phyloP scores from a whole-genome alignment of 2,797 vertebrate genomes.

The Hydrophis major region DNA sequence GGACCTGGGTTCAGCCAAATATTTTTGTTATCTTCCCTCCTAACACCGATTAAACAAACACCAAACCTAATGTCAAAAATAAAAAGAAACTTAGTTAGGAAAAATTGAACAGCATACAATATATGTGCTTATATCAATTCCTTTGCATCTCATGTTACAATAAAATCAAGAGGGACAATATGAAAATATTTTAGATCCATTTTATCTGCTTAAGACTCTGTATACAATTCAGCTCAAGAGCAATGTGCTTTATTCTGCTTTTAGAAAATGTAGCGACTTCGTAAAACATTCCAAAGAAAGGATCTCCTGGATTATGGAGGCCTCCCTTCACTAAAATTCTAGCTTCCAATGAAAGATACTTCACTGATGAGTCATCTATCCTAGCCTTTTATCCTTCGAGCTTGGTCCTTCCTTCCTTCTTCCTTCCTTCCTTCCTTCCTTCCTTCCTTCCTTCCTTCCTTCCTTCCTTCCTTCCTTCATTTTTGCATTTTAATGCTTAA shows the following conservation, averaged over 20 bases:
- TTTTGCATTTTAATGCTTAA: neutral
- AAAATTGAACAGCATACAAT: conserved; percentile 25
- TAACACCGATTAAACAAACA: conserved; percentile 84
- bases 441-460: no score
- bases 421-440: no score
- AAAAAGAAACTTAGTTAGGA: conserved; percentile 58
- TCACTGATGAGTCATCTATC: neutral
- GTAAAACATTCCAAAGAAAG: neutral
- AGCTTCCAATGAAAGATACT: neutral
- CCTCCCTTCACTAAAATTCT: neutral
- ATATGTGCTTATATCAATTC: neutral
- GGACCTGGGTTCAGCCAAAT: conserved; percentile 83
- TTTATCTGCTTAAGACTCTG: neutral
- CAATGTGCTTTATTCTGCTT: neutral
- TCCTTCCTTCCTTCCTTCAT: no score
- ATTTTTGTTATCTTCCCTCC: conserved; percentile 84
- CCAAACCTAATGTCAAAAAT: conserved; percentile 77
- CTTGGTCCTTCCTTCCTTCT: no score
- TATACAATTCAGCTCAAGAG: neutral
- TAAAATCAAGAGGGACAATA: neutral
- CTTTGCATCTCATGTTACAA: neutral
- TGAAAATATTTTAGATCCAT: neutral
- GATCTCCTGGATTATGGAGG: neutral
- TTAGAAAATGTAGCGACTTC: neutral
- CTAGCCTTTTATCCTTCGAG: neutral